phyloP scores from a whole-genome alignment of 2,113 vertebrate genomes.

The Pelvicachromis taeniatus region DNA sequence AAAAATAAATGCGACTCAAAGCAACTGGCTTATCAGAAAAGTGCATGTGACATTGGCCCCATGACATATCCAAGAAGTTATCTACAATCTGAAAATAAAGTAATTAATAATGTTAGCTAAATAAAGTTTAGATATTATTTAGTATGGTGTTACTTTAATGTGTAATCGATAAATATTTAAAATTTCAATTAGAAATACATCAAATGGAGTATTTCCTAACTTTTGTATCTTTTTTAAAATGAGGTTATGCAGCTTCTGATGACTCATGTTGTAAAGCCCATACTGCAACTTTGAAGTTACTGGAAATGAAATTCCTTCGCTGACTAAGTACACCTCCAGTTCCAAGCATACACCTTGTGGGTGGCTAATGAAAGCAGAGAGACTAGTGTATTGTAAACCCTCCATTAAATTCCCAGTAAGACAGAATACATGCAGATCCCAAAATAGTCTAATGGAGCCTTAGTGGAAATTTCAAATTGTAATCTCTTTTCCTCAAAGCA shows the following conservation, averaged over 20 bases:
- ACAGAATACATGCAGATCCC: background rate
- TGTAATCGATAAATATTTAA: background rate
- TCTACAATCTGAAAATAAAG: background rate
- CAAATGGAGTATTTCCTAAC: background rate
- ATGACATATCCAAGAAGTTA: background rate
- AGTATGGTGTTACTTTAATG: background rate
- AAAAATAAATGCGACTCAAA: background rate
- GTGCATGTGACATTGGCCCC: background rate
- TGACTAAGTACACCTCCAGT: background rate
- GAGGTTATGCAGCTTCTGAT: background rate
- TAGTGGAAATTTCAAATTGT: background rate
- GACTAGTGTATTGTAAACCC: background rate
- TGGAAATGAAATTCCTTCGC: background rate
- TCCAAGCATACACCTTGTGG: background rate
- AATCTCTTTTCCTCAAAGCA: background rate
- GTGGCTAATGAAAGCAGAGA: background rate
- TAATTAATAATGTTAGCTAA: background rate
- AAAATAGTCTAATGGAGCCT: background rate
- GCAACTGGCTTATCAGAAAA: background rate
- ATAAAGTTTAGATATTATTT: background rate
- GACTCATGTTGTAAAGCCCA: background rate
- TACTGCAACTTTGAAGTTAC: background rate
- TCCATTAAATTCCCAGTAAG: background rate
- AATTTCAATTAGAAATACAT: background rate
- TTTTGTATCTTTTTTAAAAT: background rate